These are phyloP conservation scores for Drosophila algonquin DNA, from an alignment of 2,888 invertebrate species.

Conservation along the genomic window DNA sequence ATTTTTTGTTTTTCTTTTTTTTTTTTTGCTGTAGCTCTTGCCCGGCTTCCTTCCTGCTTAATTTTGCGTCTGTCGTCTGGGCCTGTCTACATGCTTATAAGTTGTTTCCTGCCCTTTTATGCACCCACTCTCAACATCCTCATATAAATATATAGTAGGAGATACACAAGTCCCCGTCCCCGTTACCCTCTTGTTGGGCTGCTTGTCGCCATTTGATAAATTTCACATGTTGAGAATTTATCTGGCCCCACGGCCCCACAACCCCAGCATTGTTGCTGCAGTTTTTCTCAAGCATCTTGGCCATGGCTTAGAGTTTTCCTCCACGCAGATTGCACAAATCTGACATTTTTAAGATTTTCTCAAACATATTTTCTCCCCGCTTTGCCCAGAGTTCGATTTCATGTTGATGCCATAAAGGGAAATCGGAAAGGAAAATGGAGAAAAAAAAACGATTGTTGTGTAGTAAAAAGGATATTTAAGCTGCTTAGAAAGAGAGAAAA, in stretches of 20 bases:
- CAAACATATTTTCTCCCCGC: background rate
- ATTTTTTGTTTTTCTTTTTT: constrained; percentile 12
- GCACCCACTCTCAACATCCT: background rate
- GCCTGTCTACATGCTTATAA: constrained; percentile 77
- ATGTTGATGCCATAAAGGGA: too few relatives aligned
- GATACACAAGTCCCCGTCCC: background rate
- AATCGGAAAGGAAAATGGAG: background rate
- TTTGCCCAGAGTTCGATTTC: constrained; percentile 5
- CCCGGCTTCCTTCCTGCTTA: constrained; percentile 64
- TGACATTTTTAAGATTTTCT: constrained; percentile 29
- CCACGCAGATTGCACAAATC: constrained; percentile 56
- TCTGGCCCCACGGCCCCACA: constrained; percentile 26
- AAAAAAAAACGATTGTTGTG: background rate
- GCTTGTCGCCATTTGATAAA: constrained; percentile 71
- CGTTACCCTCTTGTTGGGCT: constrained; percentile 25
- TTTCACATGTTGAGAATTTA: constrained; percentile 74
- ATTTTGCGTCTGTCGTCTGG: constrained; percentile 73
- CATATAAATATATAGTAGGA: too few relatives aligned
- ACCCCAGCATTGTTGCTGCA: constrained; percentile 40
- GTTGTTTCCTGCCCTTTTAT: constrained; percentile 69
- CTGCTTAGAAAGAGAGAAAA: background rate
- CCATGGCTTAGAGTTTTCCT: background rate
- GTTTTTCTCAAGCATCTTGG: constrained; percentile 5
- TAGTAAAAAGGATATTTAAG: background rate
- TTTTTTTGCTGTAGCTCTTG: constrained; percentile 23